phyloP scores from a whole-genome alignment of 1,140 invertebrate genomes.

The Drosophila ficusphila region DNA sequence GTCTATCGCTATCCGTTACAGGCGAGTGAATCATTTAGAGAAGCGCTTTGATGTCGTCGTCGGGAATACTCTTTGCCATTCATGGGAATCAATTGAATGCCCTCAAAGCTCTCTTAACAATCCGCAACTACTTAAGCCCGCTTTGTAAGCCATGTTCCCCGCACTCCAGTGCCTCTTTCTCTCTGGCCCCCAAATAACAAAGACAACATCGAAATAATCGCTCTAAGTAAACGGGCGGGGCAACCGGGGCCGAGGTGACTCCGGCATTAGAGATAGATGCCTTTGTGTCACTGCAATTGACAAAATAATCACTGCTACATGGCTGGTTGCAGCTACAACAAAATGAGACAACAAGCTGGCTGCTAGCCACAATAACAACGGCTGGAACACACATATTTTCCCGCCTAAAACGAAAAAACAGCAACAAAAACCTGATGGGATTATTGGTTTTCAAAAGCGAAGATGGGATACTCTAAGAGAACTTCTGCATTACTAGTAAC shows the following conservation, averaged over 20 bases:
- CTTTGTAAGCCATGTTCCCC: constrained; percentile 34
- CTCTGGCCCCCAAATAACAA: constrained; percentile 46
- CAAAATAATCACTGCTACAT: constrained; percentile 81
- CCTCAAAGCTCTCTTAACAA: constrained; percentile 51
- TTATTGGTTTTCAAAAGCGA: neutral
- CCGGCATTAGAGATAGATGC: constrained; percentile 78
- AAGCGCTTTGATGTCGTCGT: constrained; percentile 54
- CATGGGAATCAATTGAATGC: constrained; percentile 59
- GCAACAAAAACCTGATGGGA: constrained; percentile 16
- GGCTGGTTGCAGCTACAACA: constrained; percentile 58
- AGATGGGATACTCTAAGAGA: neutral
- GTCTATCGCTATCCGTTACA: constrained; percentile 17
- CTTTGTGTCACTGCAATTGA: constrained; percentile 82
- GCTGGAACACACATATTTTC: constrained; percentile 73
- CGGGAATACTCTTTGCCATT: constrained; percentile 40
- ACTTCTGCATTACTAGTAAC: no score
- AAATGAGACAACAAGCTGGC: constrained; percentile 43
- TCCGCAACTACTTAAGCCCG: constrained; percentile 70
- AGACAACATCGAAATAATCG: constrained; percentile 72
- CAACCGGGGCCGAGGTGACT: neutral
- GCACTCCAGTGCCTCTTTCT: neutral
- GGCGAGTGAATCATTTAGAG: constrained; percentile 8
- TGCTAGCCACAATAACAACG: constrained; percentile 38
- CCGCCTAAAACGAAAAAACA: constrained; percentile 63
- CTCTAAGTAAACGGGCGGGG: constrained; percentile 18